Base-by-base conservation (phyloP, 2,888 invertebrate species). In the Belgica antarctica region DNA sequence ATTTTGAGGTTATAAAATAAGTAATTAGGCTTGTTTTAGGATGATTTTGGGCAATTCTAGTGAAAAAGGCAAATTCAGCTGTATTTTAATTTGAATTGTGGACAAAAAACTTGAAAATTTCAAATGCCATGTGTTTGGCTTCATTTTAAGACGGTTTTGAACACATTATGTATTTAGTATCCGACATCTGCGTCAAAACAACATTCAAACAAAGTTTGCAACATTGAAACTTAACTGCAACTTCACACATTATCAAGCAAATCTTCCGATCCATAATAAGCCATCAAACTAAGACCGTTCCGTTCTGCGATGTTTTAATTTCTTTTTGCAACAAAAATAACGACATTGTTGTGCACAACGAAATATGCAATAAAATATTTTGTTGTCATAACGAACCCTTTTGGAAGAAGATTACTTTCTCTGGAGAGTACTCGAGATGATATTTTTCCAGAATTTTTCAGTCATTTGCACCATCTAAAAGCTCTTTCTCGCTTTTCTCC, bases 391-490 rank as follows among this genome's bases (percentile, higher is more conserved):
- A 8, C 34, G 5, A 31, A 31, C 52, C 7, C 3, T 41, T 10
- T 4, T 7, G 31, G 41, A 5, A 22, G 12, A 52, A 17, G 22
- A 52, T 52, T 41, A 10, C 10, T 41, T 41, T 41, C 41, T 41
- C 19, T 52, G 8, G 52, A 52, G 52, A 52, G 22, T n/a, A 7
- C 22, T 52, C 22, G 52, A 52, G 52, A 4, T 52, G 52, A 52
- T 52, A 52, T 52, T 52, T 41, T 41, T 10, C 4, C 17, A 7
- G 19, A 52, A 52, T 52, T 22, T 22, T 52, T 22, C 52, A 52
- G 52, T 22, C 52, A 52, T 52, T 52, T 22, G 52, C 52, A 52
- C 52, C 52, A 52, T 52, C 59, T 27, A 59, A 59, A 59, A 59
- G 59, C 59, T 59, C 25, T 10, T 59, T 59, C 22, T 27, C 27